Percentiles rank a stretch among this genome's conserved stretches.
Evolutionary conservation across 2,113 vertebrate genomes (phyloP).

Genomic region (Gymnarchus niloticus): DNA sequence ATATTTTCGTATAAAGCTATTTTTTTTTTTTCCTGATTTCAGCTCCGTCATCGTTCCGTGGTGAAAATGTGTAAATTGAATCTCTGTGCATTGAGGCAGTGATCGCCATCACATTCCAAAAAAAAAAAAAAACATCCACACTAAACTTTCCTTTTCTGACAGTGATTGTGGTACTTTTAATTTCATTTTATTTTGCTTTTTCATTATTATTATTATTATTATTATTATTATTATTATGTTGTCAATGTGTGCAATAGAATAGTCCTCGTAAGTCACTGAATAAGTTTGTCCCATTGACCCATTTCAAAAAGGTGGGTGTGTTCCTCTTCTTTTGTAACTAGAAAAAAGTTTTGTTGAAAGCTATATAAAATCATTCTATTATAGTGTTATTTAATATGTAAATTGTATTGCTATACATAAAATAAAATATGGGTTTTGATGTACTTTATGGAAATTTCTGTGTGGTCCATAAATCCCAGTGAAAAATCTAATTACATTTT

Average conservation of each 20-base stretch:
- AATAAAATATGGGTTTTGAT: conserved; percentile 99
- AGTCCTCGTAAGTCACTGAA: conserved; percentile 70
- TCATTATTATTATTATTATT: conserved; percentile 19
- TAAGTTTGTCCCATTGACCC: conserved; percentile 68
- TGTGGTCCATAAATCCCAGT: conserved; percentile 29
- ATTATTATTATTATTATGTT: conserved; percentile 59
- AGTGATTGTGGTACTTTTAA: conserved; percentile 79
- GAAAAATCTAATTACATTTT: not conserved
- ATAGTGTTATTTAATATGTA: conserved; percentile 99
- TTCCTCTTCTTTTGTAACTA: conserved; percentile 75
- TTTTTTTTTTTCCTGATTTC: conserved; percentile 84
- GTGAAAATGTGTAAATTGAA: conserved; percentile 66
- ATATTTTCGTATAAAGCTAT: conserved; percentile 85
- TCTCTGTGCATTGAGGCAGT: conserved; percentile 69
- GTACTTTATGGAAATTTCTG: conserved; percentile 64
- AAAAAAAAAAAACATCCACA: conserved; percentile 60
- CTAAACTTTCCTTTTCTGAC: conserved; percentile 67
- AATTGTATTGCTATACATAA: conserved; percentile 99
- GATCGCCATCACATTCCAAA: conserved; percentile 68
- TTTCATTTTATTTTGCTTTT: conserved; percentile 29
- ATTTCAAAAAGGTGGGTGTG: conserved; percentile 67
- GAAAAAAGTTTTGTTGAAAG: conserved; percentile 75
- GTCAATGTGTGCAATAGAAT: conserved; percentile 75
- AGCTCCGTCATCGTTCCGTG: conserved; percentile 65
- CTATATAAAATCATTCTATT: conserved; percentile 95